A percentile compares a stretch with the other conserved stretches of the same genome.
Conservation (phyloP, 1,140 invertebrate genomes). For the Leptopilina clavipes region DNA sequence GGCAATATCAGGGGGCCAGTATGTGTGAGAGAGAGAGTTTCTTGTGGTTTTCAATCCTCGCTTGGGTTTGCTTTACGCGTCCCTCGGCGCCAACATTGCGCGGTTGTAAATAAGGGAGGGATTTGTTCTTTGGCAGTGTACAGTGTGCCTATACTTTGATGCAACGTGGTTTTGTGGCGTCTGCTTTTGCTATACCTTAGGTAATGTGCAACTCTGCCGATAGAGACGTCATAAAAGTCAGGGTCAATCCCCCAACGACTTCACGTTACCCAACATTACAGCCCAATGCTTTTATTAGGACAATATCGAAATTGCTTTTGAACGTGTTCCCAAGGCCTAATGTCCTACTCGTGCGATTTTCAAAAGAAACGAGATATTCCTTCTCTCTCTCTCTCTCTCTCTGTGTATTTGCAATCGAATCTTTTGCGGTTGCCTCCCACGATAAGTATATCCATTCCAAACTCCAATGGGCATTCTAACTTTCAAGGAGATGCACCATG, state of each 20-base stretch:
- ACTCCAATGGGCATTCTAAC: slow-evolving; percentile 2
- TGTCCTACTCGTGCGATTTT: slow-evolving; percentile 48
- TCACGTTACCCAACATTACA: slow-evolving; percentile 22
- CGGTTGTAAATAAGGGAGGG: slow-evolving; percentile 63
- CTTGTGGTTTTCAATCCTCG: slow-evolving; percentile 63
- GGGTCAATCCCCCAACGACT: slow-evolving; percentile 42
- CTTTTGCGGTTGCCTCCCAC: slow-evolving; percentile 33
- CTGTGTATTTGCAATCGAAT: slow-evolving; percentile 51
- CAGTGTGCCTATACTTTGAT: slow-evolving; percentile 22
- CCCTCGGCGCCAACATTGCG: slow-evolving; percentile 53
- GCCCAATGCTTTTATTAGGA: slow-evolving; percentile 53
- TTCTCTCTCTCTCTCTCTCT: too few relatives aligned
- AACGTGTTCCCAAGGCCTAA: slow-evolving; percentile 58
- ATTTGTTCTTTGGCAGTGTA: slow-evolving; percentile 48
- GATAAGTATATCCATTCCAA: slow-evolving; percentile 1
- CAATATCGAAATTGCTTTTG: slow-evolving; percentile 61
- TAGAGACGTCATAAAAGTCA: slow-evolving; percentile 46
- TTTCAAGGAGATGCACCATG: slow-evolving; percentile 1
- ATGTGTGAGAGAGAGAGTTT: slow-evolving; percentile 41
- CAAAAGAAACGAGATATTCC: slow-evolving; percentile 38
- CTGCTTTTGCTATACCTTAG: neutral
- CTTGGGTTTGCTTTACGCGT: slow-evolving; percentile 56
- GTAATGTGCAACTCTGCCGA: neutral
- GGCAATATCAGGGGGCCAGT: neutral
- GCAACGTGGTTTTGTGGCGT: slow-evolving; percentile 8